Evolutionary conservation across 2,113 vertebrate species (phyloP), one percentile per base, ranked within the genome.

Genomic region (Desmodus rotundus): DNA sequence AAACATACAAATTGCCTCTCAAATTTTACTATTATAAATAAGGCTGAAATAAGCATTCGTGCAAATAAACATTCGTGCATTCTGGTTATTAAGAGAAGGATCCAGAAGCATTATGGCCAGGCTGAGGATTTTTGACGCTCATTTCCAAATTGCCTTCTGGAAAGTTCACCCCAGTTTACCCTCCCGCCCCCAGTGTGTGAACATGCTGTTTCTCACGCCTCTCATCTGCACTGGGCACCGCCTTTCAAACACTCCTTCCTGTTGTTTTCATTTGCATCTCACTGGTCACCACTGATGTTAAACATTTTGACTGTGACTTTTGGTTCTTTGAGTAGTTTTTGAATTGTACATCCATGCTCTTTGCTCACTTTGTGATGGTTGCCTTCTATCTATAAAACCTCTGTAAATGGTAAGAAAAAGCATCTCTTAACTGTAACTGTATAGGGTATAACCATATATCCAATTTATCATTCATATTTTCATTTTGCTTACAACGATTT

Each of bases 351-450:
- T 52, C 83, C n/a, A 47, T 20, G 43, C 4, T 81, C 43, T 93
- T 73, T 83, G 74, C 74, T 91, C 38, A 47, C 65, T 94, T 70
- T 36, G 36, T 43, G 84, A 63, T 38, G 33, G 76, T 74, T 93
- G 17, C 19, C 65, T 93, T 96, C 95, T 81, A 87, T 47, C 85
- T 94, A 10, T 82, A 94, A 83, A 50, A 52, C 17, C n/a, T 95
- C 50, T 92, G 93, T 63, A 50, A 45, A 54, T 77, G 26, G 63
- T 70, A 77, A 91, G 68, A 89, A 90, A 95, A 84, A 65, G n/a
- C 24, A 45, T 65, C 31, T 94, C 81, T n/a, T 87, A 65, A 58
- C 74, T 74, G 10, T 83, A 56, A 70, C 22, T n/a, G n/a, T n/a
- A n/a, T n/a, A 88, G 54, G 36, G 12, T 13, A 28, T 43, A 85